phyloP scores from a whole-genome alignment of 2,888 invertebrate genomes.

The Rhogogaster chlorosoma region DNA sequence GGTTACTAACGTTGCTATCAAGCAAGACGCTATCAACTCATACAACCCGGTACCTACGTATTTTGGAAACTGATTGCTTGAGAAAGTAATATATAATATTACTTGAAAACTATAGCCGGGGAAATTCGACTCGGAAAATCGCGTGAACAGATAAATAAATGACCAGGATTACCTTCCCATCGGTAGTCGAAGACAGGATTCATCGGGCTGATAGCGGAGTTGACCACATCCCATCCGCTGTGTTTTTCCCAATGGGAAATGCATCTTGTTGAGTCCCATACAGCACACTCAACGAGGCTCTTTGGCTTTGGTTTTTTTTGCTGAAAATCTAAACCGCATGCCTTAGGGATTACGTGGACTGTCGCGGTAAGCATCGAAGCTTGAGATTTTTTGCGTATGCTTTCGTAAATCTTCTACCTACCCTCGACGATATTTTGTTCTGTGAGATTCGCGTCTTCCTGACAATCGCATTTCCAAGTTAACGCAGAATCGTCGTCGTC shows the following conservation, averaged over 20 bases:
- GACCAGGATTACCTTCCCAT: too few relatives aligned
- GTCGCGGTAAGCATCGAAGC: background rate
- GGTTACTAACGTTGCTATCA: too few relatives aligned
- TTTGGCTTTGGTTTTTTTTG: background rate
- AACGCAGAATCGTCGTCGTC: constrained; percentile 60
- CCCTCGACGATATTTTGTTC: background rate
- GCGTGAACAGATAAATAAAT: too few relatives aligned
- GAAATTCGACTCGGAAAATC: too few relatives aligned
- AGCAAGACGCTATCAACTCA: too few relatives aligned
- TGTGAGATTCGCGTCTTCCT: background rate
- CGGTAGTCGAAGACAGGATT: too few relatives aligned
- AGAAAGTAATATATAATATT: too few relatives aligned
- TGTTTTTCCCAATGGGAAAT: constrained; percentile 47
- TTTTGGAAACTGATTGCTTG: too few relatives aligned
- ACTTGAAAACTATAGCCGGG: too few relatives aligned
- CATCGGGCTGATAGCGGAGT: constrained; percentile 58
- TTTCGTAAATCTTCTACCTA: background rate
- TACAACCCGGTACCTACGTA: too few relatives aligned
- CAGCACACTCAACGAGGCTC: background rate
- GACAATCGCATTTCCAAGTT: constrained; percentile 61
- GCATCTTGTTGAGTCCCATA: constrained; percentile 36
- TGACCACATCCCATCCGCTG: constrained; percentile 58
- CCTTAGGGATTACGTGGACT: background rate
- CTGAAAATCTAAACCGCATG: background rate
- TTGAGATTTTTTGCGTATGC: background rate